A percentile compares a stretch with the other conserved stretches of the same genome.
Evolutionary conservation across 2,113 vertebrate species (phyloP).

Genomic region (Oriolus oriolus): DNA sequence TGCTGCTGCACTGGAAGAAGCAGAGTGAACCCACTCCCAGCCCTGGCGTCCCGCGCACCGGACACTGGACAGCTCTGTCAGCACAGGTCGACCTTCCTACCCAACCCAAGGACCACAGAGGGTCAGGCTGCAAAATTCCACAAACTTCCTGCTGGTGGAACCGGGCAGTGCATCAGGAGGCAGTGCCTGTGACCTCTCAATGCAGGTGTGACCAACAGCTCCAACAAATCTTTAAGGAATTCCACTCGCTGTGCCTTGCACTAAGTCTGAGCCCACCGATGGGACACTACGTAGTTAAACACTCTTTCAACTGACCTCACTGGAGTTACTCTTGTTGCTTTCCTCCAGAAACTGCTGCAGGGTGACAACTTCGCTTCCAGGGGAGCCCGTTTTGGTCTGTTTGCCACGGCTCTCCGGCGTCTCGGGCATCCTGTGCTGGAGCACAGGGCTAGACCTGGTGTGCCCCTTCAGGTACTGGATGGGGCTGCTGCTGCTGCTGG

Average conservation of each 20-base stretch:
- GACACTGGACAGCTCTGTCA: neutral
- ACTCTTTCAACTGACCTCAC: conserved; percentile 60
- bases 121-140: neutral
- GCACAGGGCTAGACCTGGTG: conserved; percentile 82
- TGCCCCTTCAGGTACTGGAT: conserved; percentile 84
- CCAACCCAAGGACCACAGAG: neutral
- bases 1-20: neutral
- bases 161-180: rapidly evolving
- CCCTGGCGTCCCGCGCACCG: rapidly evolving
- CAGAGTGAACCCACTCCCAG: neutral
- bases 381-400: conserved; percentile 72
- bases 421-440: conserved; percentile 71
- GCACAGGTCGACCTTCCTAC: rapidly evolving
- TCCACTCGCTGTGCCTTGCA: neutral
- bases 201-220: neutral
- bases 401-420: conserved; percentile 62
- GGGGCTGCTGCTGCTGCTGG: conserved; percentile 91
- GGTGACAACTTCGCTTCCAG: conserved; percentile 85
- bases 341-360: conserved; percentile 94
- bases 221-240: neutral
- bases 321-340: conserved; percentile 81
- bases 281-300: rapidly evolving
- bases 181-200: neutral
- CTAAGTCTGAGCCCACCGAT: neutral
- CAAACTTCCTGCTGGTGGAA: neutral